phyloP scores from a whole-genome alignment of 2,113 vertebrate species.

The Odocoileus hemionus region DNA sequence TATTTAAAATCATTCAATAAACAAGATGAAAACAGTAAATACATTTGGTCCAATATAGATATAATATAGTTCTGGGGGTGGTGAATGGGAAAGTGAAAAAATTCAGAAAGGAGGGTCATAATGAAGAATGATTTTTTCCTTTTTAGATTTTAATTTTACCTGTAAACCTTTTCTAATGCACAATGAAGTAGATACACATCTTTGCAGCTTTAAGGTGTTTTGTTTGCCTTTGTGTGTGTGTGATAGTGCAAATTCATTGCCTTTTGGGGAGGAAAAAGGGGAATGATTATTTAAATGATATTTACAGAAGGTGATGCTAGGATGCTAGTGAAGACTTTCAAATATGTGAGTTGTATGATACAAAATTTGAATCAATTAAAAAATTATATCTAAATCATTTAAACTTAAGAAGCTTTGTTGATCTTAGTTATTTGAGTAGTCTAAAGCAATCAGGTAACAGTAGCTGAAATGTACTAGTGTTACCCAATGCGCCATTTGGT shows the following conservation, averaged over 20 bases:
- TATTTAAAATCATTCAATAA: constrained; percentile 55
- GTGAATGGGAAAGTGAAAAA: background rate
- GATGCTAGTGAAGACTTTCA: constrained; percentile 63
- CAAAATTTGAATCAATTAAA: constrained; percentile 48
- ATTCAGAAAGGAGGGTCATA: constrained; percentile 52
- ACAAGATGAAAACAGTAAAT: constrained; percentile 70
- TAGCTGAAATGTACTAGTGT: constrained; percentile 43
- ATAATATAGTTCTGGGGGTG: constrained; percentile 40
- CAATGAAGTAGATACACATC: constrained; percentile 75
- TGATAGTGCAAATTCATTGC: constrained; percentile 74
- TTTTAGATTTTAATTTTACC: constrained; percentile 70
- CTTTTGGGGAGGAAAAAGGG: constrained; percentile 61
- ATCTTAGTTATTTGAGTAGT: constrained; percentile 66
- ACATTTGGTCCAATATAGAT: constrained; percentile 69
- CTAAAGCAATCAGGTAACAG: constrained; percentile 70
- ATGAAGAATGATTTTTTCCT: constrained; percentile 50
- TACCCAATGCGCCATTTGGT: constrained; percentile 77
- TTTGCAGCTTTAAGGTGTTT: constrained; percentile 74
- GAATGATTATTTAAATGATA: constrained; percentile 63
- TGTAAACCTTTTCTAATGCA: constrained; percentile 81
- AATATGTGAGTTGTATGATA: constrained; percentile 57
- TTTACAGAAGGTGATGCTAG: constrained; percentile 60
- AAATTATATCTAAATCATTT: constrained; percentile 56
- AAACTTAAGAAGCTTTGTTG: constrained; percentile 69
- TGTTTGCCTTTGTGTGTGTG: constrained; percentile 65